phyloP scores from a whole-genome alignment of 2,888 invertebrate species.

The Elmis aenea region DNA sequence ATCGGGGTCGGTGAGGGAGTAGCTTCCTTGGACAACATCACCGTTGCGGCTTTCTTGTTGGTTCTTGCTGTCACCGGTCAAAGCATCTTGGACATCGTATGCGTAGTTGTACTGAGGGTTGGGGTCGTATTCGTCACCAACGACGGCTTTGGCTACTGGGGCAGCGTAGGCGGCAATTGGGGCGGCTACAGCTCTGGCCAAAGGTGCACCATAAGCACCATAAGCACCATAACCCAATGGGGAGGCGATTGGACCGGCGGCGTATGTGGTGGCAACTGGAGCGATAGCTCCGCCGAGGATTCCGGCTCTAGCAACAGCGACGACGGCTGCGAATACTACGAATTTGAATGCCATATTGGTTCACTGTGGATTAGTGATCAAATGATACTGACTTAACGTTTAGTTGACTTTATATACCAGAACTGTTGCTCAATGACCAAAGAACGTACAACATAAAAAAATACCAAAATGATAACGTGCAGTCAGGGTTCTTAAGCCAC shows the following conservation, averaged over 20 bases:
- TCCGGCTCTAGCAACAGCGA: slow-evolving; percentile 24
- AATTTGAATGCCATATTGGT: slow-evolving; percentile 9
- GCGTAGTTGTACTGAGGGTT: slow-evolving; percentile 55
- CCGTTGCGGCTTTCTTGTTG: slow-evolving; percentile 51
- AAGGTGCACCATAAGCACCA: slow-evolving; percentile 20
- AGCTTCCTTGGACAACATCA: slow-evolving; percentile 52
- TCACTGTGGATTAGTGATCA: not conserved
- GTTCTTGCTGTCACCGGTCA: slow-evolving; percentile 52
- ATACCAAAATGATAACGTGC: too few relatives aligned
- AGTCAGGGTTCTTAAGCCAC: too few relatives aligned
- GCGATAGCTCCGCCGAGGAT: slow-evolving; percentile 1
- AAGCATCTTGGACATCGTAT: slow-evolving; percentile 53
- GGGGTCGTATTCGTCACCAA: slow-evolving; percentile 47
- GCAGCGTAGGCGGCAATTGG: slow-evolving; percentile 23
- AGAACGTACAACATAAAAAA: too few relatives aligned
- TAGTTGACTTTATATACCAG: not conserved
- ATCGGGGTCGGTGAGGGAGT: slow-evolving; percentile 52
- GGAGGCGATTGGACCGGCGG: slow-evolving; percentile 7
- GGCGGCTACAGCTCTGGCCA: slow-evolving; percentile 15
- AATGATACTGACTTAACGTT: not conserved
- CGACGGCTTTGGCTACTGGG: slow-evolving; percentile 34
- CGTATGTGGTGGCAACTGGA: not conserved
- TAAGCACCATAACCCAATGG: slow-evolving; percentile 17
- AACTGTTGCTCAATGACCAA: not conserved
- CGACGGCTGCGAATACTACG: slow-evolving; percentile 20